Evolutionary conservation across 1,140 invertebrate genomes (phyloP), one percentile per base, ranked within the genome.

Genomic region (Phymastichus coffea): DNA sequence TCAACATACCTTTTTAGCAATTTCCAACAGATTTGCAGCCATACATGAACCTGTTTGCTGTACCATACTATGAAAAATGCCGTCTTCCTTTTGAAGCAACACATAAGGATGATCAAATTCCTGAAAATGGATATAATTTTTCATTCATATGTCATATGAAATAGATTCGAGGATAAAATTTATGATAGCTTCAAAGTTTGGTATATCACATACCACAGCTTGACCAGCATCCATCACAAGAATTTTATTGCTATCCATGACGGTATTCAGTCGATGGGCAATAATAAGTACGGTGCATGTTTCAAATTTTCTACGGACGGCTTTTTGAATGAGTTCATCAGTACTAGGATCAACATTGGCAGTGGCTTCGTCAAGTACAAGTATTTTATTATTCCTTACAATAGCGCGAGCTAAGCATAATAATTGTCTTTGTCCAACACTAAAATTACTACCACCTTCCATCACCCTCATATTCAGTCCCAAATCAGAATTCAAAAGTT

Each of bases 211-310:
- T 66, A 76, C 72, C 28, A 84, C 77, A n/a, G 84, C 75, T 22
- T 65, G 64, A 41, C 86, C 86, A 14, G 78, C 80, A 69, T 87
- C 83, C 79, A 88, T 83, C 2, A 88, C 86, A 48, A 87, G 65
- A 47, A 86, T 75, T 62, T 80, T 79, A 67, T 83, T 81, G 22
- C 80, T 84, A 64, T 88, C 85, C 80, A 94, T 83, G 17, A 93
- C 87, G 4, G 91, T 93, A 70, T 91, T 86, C n/a, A 93, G 76
- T 55, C 90, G 83, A 80, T 95, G 92, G 25, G 92, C 92, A 61
- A 95, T 91, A 1, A 91, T 93, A 4, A 95, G 81, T 20, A 94
- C 89, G 3, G 93, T 95, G 67, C 88, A 90, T 19, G 89, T 77
- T 23, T 78, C 74, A 69, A 90, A 91, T 73, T 88, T 89, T 48